Conservation (phyloP, 2,113 vertebrate genomes). For the Eolophus roseicapilla region DNA sequence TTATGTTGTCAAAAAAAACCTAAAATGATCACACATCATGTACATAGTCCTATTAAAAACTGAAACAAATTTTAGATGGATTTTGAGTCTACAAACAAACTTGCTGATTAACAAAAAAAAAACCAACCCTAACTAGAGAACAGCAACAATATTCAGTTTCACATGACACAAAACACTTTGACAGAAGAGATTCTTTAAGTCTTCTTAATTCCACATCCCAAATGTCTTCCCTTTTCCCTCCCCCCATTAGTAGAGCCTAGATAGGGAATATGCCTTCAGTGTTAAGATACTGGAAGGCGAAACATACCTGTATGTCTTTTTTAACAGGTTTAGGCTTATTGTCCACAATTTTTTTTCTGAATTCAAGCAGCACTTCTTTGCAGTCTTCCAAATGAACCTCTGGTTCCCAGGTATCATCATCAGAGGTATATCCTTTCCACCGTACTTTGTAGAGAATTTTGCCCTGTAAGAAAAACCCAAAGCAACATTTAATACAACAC, state of each 20-base stretch:
- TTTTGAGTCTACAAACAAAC: neutral
- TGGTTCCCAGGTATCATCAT: constrained; percentile 98
- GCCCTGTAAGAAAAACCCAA: constrained; percentile 73
- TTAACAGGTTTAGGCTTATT: constrained; percentile 77
- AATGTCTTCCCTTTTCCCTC: neutral
- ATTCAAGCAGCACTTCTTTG: constrained; percentile 91
- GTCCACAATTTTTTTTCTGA: constrained; percentile 81
- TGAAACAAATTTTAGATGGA: neutral
- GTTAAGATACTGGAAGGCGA: neutral
- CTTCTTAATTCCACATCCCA: neutral
- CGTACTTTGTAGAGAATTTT: constrained; percentile 91
- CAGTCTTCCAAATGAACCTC: constrained; percentile 93
- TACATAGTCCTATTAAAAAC: neutral
- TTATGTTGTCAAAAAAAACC: neutral
- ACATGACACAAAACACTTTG: neutral
- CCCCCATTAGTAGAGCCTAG: neutral
- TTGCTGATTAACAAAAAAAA: neutral
- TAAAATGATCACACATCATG: neutral
- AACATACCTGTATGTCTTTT: constrained; percentile 78
- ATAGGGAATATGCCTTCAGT: neutral
- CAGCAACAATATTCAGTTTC: neutral
- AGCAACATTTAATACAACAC: neutral
- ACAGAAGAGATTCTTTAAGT: neutral
- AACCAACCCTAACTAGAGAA: neutral
- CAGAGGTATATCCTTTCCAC: constrained; percentile 95